A percentile compares a stretch with the other conserved stretches of the same genome.
These are phyloP conservation scores for Paramacrobiotus metropolitanus DNA, from an alignment of 1,140 invertebrate genomes.

Conservation along the genomic window DNA sequence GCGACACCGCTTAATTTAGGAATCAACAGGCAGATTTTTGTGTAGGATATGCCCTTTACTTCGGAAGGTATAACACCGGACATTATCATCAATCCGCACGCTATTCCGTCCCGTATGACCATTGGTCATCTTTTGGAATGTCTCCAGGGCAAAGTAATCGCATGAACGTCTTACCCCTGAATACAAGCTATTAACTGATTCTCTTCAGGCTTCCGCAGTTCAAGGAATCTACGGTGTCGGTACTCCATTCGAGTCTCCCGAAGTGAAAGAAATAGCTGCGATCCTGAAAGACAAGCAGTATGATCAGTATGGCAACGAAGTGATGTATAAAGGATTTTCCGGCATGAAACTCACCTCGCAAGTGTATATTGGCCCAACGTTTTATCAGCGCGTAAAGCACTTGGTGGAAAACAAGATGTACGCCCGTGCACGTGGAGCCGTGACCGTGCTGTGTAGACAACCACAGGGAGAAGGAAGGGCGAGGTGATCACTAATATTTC, in stretches of 20 bases:
- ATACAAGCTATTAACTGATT: neutral
- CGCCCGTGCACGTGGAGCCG: neutral
- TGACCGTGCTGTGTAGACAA: neutral
- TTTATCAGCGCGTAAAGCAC: neutral
- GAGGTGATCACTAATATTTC: too few species aligned
- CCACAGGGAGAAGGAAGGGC: neutral
- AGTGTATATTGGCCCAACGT: neutral
- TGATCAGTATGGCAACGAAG: neutral
- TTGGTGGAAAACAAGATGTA: neutral
- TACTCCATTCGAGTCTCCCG: too few species aligned
- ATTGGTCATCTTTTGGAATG: slow-evolving; percentile 16
- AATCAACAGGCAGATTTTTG: too few species aligned
- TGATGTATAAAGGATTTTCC: neutral
- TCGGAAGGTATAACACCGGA: slow-evolving; percentile 25
- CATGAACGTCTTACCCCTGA: too few species aligned
- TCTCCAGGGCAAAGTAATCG: neutral
- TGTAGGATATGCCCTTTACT: slow-evolving; percentile 24
- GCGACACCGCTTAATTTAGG: too few species aligned
- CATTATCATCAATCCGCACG: slow-evolving; percentile 27
- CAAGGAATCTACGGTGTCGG: too few species aligned
- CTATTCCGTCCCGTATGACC: slow-evolving; percentile 26
- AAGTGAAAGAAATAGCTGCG: neutral
- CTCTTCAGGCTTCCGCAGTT: neutral
- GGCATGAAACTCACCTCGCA: neutral
- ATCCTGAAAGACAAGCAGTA: neutral